Conservation (phyloP, 2,888 invertebrate species). For the Drosophila macrospina region DNA sequence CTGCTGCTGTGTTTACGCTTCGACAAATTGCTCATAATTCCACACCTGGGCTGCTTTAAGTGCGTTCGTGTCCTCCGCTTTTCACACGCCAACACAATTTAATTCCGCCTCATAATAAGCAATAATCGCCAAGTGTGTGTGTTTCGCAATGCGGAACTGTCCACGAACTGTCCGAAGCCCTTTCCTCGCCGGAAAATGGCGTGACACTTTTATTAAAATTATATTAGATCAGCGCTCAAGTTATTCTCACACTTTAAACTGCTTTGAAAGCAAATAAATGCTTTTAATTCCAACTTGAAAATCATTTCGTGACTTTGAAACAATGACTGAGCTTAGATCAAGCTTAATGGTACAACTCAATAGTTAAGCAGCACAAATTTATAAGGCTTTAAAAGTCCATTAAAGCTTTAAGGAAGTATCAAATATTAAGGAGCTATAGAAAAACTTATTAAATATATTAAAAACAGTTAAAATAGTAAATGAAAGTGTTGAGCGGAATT, state of each 20-base stretch:
- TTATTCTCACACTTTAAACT: constrained; percentile 40
- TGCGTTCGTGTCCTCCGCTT: constrained; percentile 54
- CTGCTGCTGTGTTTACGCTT: constrained; percentile 39
- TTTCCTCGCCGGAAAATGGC: constrained; percentile 26
- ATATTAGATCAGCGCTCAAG: background rate
- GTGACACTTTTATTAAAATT: constrained; percentile 48
- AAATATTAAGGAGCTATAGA: background rate
- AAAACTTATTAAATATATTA: background rate
- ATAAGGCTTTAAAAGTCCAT: constrained; percentile 1
- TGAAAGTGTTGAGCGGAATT: background rate
- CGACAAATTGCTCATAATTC: constrained; percentile 56
- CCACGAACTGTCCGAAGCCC: constrained; percentile 20
- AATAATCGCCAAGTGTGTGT: constrained; percentile 50
- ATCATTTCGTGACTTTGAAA: constrained; percentile 13
- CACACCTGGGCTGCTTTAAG: constrained; percentile 49
- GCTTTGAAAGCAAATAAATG: constrained; percentile 22
- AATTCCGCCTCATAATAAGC: constrained; percentile 56
- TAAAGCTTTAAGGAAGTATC: background rate
- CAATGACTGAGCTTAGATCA: background rate
- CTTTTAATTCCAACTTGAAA: constrained; percentile 6
- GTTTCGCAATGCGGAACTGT: constrained; percentile 55
- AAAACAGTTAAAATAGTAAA: background rate
- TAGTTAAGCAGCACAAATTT: background rate
- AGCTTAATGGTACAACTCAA: constrained; percentile 12
- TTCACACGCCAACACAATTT: constrained; percentile 54